Conservation (phyloP, 2,888 invertebrate genomes). For the Athalia circularis region DNA sequence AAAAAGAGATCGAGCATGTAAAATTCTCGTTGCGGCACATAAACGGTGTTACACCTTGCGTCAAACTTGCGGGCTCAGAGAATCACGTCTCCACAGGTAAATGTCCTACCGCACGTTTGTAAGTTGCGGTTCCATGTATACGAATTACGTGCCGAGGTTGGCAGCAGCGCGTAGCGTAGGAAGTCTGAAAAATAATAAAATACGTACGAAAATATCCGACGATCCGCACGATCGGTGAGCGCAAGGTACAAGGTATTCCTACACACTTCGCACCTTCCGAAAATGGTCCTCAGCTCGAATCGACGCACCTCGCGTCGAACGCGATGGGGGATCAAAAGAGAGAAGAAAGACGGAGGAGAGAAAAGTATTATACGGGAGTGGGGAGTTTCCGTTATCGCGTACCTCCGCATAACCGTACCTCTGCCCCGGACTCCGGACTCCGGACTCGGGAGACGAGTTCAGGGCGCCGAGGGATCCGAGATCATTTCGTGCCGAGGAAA, state of each 20-base stretch:
- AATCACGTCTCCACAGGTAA: neutral
- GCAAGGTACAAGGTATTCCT: neutral
- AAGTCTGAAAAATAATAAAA: neutral
- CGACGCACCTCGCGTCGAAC: neutral
- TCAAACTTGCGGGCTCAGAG: neutral
- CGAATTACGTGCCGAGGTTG: neutral
- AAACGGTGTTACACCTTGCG: slow-evolving; percentile 3
- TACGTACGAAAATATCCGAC: neutral
- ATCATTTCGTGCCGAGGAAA: slow-evolving; percentile 64
- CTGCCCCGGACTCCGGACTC: slow-evolving; percentile 36
- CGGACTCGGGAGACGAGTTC: slow-evolving; percentile 46
- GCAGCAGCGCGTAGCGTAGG: neutral
- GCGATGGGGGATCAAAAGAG: slow-evolving; percentile 17
- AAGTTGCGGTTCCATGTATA: neutral
- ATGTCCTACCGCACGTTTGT: too few relatives aligned
- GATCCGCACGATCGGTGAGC: neutral
- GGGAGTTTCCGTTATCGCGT: slow-evolving; percentile 58
- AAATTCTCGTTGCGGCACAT: neutral
- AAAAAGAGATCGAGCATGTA: too few relatives aligned
- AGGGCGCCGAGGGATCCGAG: slow-evolving; percentile 66
- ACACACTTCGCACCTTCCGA: slow-evolving; percentile 25
- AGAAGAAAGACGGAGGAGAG: slow-evolving; percentile 42
- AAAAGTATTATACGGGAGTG: slow-evolving; percentile 45
- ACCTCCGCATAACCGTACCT: slow-evolving; percentile 67
- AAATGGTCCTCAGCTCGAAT: slow-evolving; percentile 18